These are phyloP conservation scores for Uria lomvia DNA, from an alignment of 2,113 vertebrate genomes.

Conservation along the genomic window DNA sequence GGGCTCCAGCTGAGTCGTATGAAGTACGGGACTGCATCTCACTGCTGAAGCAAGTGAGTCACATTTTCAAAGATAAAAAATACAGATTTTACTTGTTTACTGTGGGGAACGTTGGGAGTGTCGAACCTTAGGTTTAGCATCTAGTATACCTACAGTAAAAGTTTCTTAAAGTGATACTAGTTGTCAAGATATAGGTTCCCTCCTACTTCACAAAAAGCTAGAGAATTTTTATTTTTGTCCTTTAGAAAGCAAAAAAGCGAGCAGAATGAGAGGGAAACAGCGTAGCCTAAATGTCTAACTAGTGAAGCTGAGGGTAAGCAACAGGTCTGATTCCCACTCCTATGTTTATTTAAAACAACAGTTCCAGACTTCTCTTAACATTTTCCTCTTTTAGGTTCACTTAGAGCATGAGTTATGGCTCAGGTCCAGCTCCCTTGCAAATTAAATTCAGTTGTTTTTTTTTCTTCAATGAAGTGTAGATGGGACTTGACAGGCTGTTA, in stretches of 20 bases:
- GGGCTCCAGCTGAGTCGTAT: neutral
- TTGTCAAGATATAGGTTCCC: neutral
- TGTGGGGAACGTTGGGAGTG: neutral
- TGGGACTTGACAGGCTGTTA: neutral
- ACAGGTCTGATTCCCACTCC: neutral
- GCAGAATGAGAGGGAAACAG: neutral
- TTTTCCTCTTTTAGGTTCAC: neutral
- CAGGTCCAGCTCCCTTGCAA: neutral
- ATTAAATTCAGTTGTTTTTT: neutral
- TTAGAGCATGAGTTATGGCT: neutral
- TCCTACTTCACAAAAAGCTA: neutral
- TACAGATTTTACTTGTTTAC: neutral
- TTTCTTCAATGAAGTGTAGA: neutral
- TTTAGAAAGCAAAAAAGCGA: neutral
- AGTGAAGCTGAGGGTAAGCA: neutral
- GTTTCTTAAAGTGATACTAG: neutral
- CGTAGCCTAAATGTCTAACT: neutral
- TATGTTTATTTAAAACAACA: neutral
- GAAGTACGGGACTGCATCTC: neutral
- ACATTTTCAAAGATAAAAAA: neutral
- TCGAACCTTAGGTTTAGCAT: neutral
- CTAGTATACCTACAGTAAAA: neutral
- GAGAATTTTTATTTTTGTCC: neutral
- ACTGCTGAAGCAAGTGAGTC: neutral
- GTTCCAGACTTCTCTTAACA: neutral